Percentiles rank a stretch among this genome's conserved stretches.
These are phyloP conservation scores for Chelon labrosus DNA, from an alignment of 2,797 vertebrate genomes.

Conservation along the genomic window DNA sequence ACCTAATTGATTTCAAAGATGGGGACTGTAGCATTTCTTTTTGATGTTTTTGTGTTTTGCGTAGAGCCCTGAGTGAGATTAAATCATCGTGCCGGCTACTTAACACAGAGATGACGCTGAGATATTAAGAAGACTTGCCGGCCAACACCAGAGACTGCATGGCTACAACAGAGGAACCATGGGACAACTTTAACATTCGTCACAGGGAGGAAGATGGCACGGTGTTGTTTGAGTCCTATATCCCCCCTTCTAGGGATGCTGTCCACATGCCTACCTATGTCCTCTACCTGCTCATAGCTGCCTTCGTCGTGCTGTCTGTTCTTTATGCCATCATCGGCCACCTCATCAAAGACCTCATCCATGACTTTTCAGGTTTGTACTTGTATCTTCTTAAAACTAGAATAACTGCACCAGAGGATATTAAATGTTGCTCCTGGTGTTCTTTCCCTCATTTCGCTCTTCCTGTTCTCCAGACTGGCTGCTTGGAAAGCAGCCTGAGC, in stretches of 20 bases:
- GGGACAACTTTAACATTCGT: slow-evolving; percentile 34
- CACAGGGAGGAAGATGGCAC: slow-evolving; percentile 71
- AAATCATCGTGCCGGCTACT: slow-evolving; percentile 17
- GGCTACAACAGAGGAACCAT: slow-evolving; percentile 43
- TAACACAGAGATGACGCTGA: slow-evolving; percentile 18
- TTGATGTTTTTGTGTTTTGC: background rate
- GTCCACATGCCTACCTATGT: slow-evolving; percentile 86
- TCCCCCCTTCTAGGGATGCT: slow-evolving; percentile 89
- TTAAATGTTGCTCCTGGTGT: background rate
- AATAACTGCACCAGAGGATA: background rate
- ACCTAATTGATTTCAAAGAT: background rate
- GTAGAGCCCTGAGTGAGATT: slow-evolving; percentile 1
- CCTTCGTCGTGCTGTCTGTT: slow-evolving; percentile 84
- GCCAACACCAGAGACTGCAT: slow-evolving; percentile 21
- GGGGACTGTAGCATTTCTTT: background rate
- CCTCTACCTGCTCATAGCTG: slow-evolving; percentile 90
- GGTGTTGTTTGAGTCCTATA: slow-evolving; percentile 86
- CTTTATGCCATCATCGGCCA: slow-evolving; percentile 95
- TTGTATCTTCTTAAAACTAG: background rate
- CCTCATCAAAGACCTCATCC: slow-evolving; percentile 93
- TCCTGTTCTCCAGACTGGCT: slow-evolving; percentile 83
- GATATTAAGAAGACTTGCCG: slow-evolving; percentile 39
- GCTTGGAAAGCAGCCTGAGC: slow-evolving; percentile 89
- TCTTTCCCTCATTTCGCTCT: background rate
- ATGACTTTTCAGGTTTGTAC: slow-evolving; percentile 88